Percentiles rank a stretch among this genome's conserved stretches.
These are phyloP conservation scores for Drosophila guanche DNA, from an alignment of 1,140 invertebrate genomes.

Conservation along the genomic window DNA sequence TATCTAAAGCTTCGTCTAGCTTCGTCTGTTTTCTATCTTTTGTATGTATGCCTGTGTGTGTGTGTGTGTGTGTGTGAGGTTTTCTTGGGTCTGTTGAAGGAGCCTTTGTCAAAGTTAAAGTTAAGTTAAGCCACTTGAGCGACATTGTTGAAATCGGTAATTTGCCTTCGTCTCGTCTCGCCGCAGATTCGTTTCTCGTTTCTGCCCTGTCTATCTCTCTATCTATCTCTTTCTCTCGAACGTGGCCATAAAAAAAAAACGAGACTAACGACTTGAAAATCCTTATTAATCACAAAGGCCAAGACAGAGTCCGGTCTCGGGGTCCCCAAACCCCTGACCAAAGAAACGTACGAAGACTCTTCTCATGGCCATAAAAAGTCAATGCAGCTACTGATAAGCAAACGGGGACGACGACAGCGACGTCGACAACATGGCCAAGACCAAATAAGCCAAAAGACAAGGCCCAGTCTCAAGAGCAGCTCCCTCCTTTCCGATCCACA, in stretches of 20 bases:
- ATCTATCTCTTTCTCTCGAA: conserved; percentile 1
- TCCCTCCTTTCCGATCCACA: conserved; percentile 20
- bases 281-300: conserved; percentile 78
- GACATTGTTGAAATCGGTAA: conserved; percentile 81
- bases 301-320: conserved; percentile 30
- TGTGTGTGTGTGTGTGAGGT: too few relatives aligned
- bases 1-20: too few relatives aligned
- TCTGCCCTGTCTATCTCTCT: neutral
- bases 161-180: conserved; percentile 62
- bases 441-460: conserved; percentile 63
- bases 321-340: too few relatives aligned
- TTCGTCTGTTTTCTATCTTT: too few relatives aligned
- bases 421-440: conserved; percentile 61
- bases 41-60: too few relatives aligned
- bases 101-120: conserved; percentile 69
- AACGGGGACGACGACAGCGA: conserved; percentile 35
- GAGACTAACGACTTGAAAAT: conserved; percentile 79
- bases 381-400: conserved; percentile 77
- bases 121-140: conserved; percentile 80
- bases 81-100: neutral
- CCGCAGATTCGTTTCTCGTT: conserved; percentile 23
- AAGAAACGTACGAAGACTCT: too few relatives aligned
- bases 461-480: conserved; percentile 27
- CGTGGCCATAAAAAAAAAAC: conserved; percentile 56
- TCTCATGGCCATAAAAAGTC: conserved; percentile 75